Evolutionary conservation across 2,797 vertebrate species (phyloP), one percentile per base, ranked within the genome.

Genomic region (Hypotaenidia okinawae): DNA sequence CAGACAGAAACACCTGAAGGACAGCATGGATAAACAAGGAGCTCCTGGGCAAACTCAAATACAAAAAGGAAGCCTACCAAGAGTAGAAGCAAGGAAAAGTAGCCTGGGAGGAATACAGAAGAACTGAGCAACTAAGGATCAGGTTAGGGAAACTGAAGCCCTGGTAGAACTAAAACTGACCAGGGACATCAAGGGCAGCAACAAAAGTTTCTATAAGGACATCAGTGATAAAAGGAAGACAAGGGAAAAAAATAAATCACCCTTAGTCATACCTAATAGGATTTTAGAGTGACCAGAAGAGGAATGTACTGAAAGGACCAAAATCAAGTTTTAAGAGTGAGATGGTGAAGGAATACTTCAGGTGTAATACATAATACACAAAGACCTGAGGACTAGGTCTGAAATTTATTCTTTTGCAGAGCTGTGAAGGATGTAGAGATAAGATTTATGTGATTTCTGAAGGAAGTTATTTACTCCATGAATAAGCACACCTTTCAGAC

Each of bases 401-500:
- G 24, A 85, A 91, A 91, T 83, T 70, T 95, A 37, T 91, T 95
- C 30, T 67, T 96, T 95, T 52, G 24, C 41, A 84, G 72, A 45
- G 70, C 73, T 79, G 35, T 55, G 94, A 93, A 92, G 76, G 64
- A 87, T 90, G 41, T 72, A 84, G 10, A 69, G 57, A 37, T 69
- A 94, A 91, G 85, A 97, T 93, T 95, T 93, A 94, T 93, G 61
- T 91, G 78, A 55, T 77, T 88, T 91, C 70, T 84, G 66, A 58
- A 92, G 37, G 37, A 69, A 96, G 52, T 96, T 97, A 94, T 96
- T 97, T 97, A 88, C 58, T 94, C 62, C 69, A 75, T 94, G 62
- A 95, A 66, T 94, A 95, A 94, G 37, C 39, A 88, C 51, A 69
- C 28, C 32, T 91, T 96, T 96, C 87, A 96, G 70, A 93, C 67